Percentiles rank a stretch among this genome's conserved stretches.
These are phyloP conservation scores for Xanthia icteritia DNA, from an alignment of 2,888 invertebrate genomes.

Conservation along the genomic window DNA sequence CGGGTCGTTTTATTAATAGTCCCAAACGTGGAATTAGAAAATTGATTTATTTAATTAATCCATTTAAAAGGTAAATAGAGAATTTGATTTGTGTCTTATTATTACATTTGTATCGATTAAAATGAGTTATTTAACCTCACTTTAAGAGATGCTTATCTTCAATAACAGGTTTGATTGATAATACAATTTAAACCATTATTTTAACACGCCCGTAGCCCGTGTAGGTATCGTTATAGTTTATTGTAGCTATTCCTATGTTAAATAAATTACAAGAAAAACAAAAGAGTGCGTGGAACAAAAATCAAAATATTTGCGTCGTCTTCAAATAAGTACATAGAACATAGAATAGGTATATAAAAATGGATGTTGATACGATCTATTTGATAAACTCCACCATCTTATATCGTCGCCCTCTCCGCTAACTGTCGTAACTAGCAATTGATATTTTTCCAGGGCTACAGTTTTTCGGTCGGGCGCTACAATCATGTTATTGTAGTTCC, in stretches of 20 bases:
- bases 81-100: conserved; percentile 40
- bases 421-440: no score
- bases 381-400: not conserved
- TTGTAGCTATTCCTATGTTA: not conserved
- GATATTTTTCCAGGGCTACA: no score
- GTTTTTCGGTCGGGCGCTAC: no score
- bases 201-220: not conserved
- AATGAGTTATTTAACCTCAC: conserved; percentile 22
- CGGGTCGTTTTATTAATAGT: conserved; percentile 57
- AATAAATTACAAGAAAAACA: not conserved
- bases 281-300: not conserved
- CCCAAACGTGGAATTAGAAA: conserved; percentile 47
- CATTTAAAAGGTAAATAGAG: conserved; percentile 46
- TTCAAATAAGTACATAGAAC: not conserved
- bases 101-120: conserved; percentile 29
- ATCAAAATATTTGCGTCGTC: not conserved
- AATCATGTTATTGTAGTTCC: no score
- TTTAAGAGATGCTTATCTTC: not conserved
- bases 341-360: not conserved
- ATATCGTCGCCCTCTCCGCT: no score
- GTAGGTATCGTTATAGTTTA: no score
- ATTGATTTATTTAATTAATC: conserved; percentile 57
- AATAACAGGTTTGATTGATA: not conserved
- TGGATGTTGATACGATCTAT: not conserved
- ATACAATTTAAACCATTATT: conserved; percentile 12